A percentile compares a stretch with the other conserved stretches of the same genome.
These are phyloP conservation scores for Myotis davidii DNA, from an alignment of 2,113 vertebrate species.

Conservation along the genomic window DNA sequence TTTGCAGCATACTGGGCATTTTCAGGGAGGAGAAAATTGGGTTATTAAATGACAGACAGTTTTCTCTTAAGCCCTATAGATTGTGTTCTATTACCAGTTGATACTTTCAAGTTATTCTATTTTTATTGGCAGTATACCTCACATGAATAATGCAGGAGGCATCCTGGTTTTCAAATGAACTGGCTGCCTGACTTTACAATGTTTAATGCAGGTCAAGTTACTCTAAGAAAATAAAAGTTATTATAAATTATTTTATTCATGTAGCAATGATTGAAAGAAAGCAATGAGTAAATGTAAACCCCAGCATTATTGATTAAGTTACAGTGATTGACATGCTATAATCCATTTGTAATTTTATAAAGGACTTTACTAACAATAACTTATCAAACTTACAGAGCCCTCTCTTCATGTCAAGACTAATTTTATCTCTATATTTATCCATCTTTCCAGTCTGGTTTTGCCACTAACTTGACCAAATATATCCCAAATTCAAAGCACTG, in stretches of 20 bases:
- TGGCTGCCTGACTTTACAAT: background rate
- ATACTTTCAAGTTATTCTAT: background rate
- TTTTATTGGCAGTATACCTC: background rate
- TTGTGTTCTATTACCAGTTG: background rate
- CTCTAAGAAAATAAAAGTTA: slow-evolving; percentile 16
- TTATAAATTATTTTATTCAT: slow-evolving; percentile 46
- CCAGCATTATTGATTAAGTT: slow-evolving; percentile 64
- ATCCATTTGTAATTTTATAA: slow-evolving; percentile 60
- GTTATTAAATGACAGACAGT: background rate
- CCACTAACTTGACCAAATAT: slow-evolving; percentile 45
- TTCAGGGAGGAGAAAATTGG: background rate
- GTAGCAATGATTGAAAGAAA: slow-evolving; percentile 59
- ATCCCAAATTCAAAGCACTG: slow-evolving; percentile 52
- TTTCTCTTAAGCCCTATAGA: background rate
- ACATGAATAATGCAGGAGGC: background rate
- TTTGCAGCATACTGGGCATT: background rate
- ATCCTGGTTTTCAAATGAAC: background rate
- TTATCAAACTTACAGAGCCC: slow-evolving; percentile 21
- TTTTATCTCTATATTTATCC: slow-evolving; percentile 67
- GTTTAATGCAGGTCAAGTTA: background rate
- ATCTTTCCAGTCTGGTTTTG: slow-evolving; percentile 57
- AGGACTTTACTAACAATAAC: slow-evolving; percentile 60
- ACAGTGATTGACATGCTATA: slow-evolving; percentile 33
- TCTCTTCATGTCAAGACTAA: slow-evolving; percentile 51
- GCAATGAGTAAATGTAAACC: slow-evolving; percentile 53